Evolutionary conservation across 2,113 vertebrate genomes (phyloP), one percentile per base, ranked within the genome.

Genomic region (Ariopsis seemanni): DNA sequence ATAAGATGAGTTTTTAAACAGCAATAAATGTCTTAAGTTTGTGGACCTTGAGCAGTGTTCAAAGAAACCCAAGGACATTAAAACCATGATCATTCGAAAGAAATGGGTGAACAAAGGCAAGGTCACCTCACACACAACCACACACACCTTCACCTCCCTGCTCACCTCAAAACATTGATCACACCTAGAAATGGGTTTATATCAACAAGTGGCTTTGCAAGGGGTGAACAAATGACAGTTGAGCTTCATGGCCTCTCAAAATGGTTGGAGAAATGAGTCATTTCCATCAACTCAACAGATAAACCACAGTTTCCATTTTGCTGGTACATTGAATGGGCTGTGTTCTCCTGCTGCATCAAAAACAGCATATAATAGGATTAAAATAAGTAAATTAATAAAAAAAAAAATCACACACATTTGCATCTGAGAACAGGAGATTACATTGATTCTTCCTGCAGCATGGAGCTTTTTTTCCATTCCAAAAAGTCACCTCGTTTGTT

Each of bases 261-360:
- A 74, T 85, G 60, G 65, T 60, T 85, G 25, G 65, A 58, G 69
- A 53, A 81, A 88, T 88, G 87, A 20, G 42, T 86, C 79, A 86
- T 78, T 89, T 83, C 79, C 52, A 34, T 88, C 84, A 82, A 18
- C 55, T 62, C 75, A 86, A 71, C 62, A 65, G 58, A 67, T 89
- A 30, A 84, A 69, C 6, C 53, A 7, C 15, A 14, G 4, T 22
- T 55, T 9, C 53, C 9, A 58, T 85, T 72, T 22, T 25, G 9
- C 69, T 55, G 69, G 52, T 30, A 53, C 65, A 30, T 2, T 2
- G n/a, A 57, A 27, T 75, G 69, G 1, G 50, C 12, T 53, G 0
- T 30, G 15, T 71, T 52, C 52, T 79, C 42, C 12, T 48, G 25
- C 25, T 52, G 34, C 62, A 22, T 83, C 42, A 83, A 20, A 72